phyloP scores from a whole-genome alignment of 2,888 invertebrate genomes.

The Crossocerus cetratus region DNA sequence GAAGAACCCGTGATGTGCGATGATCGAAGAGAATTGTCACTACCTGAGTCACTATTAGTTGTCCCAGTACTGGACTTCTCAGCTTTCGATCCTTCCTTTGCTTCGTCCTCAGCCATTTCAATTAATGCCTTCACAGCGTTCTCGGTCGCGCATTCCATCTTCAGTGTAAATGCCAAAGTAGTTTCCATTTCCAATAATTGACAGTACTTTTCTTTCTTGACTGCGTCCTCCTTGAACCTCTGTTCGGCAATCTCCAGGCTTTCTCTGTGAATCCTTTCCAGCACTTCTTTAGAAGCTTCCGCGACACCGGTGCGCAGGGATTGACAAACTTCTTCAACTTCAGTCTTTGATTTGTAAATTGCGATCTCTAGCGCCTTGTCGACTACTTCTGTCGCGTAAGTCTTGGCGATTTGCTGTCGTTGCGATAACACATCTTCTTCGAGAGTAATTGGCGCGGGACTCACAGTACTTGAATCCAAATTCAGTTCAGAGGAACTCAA shows the following conservation, averaged over 20 bases:
- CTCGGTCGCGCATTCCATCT: slow-evolving; percentile 73
- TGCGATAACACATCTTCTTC: slow-evolving; percentile 58
- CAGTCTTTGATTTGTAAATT: slow-evolving; percentile 74
- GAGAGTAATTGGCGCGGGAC: slow-evolving; percentile 24
- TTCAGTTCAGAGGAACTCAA: slow-evolving; percentile 38
- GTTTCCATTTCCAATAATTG: slow-evolving; percentile 68
- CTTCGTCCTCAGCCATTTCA: slow-evolving; percentile 75
- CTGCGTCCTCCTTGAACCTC: slow-evolving; percentile 58
- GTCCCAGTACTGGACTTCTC: slow-evolving; percentile 42
- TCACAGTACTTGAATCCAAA: slow-evolving; percentile 18
- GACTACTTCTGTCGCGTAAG: slow-evolving; percentile 73
- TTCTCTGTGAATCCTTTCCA: slow-evolving; percentile 70
- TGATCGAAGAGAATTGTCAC: slow-evolving; percentile 19
- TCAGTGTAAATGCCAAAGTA: slow-evolving; percentile 67
- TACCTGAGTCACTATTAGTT: slow-evolving; percentile 21
- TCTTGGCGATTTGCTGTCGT: slow-evolving; percentile 67
- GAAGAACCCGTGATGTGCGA: slow-evolving; percentile 33
- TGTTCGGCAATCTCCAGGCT: slow-evolving; percentile 67
- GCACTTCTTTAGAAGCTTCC: slow-evolving; percentile 71
- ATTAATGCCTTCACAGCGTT: slow-evolving; percentile 74
- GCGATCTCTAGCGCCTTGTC: slow-evolving; percentile 74
- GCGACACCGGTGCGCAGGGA: slow-evolving; percentile 70
- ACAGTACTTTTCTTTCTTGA: slow-evolving; percentile 63
- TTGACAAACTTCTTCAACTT: slow-evolving; percentile 74
- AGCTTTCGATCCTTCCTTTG: slow-evolving; percentile 64